Evolutionary conservation across 64 coral and sea anemone species (phyloP), one percentile per base, ranked within the genome.

Genomic region (Actinia equina): DNA sequence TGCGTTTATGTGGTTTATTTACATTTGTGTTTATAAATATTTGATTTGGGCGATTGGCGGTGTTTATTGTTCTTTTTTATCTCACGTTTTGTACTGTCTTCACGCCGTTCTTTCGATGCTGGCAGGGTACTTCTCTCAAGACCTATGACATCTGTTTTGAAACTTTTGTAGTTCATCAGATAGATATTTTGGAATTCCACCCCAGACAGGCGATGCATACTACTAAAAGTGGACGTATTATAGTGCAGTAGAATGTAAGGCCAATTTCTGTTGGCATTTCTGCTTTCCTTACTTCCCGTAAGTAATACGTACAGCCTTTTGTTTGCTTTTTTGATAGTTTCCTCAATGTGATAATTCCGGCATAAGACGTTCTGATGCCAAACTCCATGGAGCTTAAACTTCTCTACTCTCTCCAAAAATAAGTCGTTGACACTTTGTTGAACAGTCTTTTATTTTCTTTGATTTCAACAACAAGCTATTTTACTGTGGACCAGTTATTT

Each of bases 391-490:
- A 89, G 65, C 25, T 84, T 88, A 62, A 82, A 89, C 17, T 25
- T 43, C 2, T 17, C 20, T 46, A 81, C 77, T 79, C 77, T 43
- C 25, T 88, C 87, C 16, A 82, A 5, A 22, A 0, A 2, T 14
- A 13, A 14, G 25, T 84, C 78, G 0, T 61, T 54, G 51, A 77
- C 19, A 55, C 52, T 2, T 37, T 84, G 63, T 78, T 18, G 18
- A 6, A 1, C 22, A 6, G 60, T 92, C 85, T 82, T 92, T 92
- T 6, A 78, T 92, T 90, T 90, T 92, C 80, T 76, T 92, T 22
- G 51, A 10, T 14, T 91, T 82, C 17, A 86, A 52, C 17, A 23
- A 59, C 84, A 91, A 87, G 19, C 87, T 56, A 26, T 91, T 86
- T 25, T 13, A n/a, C 56, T 0, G 27, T 26, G 23, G 85, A 59